Evolutionary conservation across 2,888 invertebrate species (phyloP).

Genomic region (Leptodirus hochenwartii): DNA sequence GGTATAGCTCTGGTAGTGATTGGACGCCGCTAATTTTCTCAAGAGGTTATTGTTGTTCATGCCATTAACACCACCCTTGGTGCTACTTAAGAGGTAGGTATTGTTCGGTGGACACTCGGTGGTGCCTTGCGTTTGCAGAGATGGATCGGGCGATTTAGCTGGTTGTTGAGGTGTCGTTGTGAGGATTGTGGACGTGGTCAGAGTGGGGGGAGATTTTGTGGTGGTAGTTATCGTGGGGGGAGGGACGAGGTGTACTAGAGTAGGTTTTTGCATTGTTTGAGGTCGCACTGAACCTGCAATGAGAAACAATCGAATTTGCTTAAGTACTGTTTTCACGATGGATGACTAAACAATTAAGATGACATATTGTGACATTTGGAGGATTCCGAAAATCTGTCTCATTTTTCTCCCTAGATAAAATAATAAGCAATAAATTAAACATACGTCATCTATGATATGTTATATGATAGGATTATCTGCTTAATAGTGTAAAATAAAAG

Average conservation of each 20-base stretch:
- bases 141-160: conserved; percentile 32
- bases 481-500: too few relatives aligned
- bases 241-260: conserved; percentile 36
- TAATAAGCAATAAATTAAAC: too few relatives aligned
- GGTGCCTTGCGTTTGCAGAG: conserved; percentile 33
- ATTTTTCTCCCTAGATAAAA: too few relatives aligned
- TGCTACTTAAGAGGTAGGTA: conserved; percentile 26
- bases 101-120: conserved; percentile 59
- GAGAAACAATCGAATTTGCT: conserved; percentile 10
- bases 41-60: conserved; percentile 53
- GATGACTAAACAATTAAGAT: too few relatives aligned
- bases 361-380: too few relatives aligned
- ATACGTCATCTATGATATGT: too few relatives aligned
- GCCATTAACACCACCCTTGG: conserved; percentile 27
- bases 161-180: conserved; percentile 26
- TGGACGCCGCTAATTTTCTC: conserved; percentile 56
- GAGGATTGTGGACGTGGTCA: conserved; percentile 22
- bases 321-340: too few relatives aligned
- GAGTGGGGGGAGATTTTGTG: conserved; percentile 21
- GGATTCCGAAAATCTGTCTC: too few relatives aligned
- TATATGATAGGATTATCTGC: too few relatives aligned
- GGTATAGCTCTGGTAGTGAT: conserved; percentile 76
- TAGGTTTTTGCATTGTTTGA: conserved; percentile 49
- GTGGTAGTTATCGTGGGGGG: conserved; percentile 31
- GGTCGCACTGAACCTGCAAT: conserved; percentile 54